These are phyloP conservation scores for Trinectes maculatus DNA, from an alignment of 2,113 vertebrate genomes.

Conservation along the genomic window DNA sequence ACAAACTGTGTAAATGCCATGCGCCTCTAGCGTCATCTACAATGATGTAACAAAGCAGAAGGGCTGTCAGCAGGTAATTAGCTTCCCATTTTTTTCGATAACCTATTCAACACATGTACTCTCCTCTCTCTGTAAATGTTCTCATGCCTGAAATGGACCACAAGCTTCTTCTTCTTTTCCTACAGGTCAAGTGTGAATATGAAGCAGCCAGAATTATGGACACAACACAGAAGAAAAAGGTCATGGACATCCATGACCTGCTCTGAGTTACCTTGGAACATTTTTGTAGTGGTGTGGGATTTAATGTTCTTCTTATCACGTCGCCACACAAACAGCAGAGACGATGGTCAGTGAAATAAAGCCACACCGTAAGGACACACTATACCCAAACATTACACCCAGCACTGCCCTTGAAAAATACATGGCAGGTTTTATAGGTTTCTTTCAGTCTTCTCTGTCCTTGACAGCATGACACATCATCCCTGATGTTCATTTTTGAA, in stretches of 20 bases:
- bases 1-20: neutral
- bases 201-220: neutral
- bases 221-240: neutral
- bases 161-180: neutral
- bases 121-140: neutral
- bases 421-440: conserved; percentile 9
- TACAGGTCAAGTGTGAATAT: conserved; percentile 1
- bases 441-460: conserved; percentile 18
- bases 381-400: neutral
- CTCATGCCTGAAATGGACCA: neutral
- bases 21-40: neutral
- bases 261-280: too few species aligned
- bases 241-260: too few species aligned
- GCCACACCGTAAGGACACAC: neutral
- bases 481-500: conserved; percentile 33
- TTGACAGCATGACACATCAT: conserved; percentile 17
- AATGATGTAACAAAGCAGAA: neutral
- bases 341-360: neutral
- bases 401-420: conserved; percentile 17
- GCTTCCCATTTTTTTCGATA: conserved; percentile 2
- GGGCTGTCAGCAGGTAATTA: conserved; percentile 18
- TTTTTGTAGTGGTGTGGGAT: too few species aligned
- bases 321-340: too few species aligned
- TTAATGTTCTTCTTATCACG: too few species aligned
- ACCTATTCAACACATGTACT: conserved; percentile 13